Base-by-base conservation (phyloP, 2,888 invertebrate species). In the Aleiodes testaceus region DNA sequence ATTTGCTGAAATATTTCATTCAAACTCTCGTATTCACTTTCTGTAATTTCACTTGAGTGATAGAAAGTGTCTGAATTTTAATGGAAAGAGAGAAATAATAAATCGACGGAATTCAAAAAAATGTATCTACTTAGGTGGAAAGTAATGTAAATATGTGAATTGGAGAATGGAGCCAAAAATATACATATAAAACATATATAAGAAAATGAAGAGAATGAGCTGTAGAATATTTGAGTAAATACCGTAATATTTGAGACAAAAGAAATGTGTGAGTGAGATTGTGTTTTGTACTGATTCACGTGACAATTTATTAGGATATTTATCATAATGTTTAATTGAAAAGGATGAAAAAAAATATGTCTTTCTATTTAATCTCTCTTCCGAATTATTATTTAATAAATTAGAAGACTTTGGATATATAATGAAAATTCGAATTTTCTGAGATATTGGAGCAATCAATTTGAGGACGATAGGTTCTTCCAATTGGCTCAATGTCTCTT, bases 371-470 rank as follows among this genome's bases (percentile, higher is more conserved):
- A 50, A 47, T 30, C 0, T 22, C 14, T 2, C 6, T 72, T 66
- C 53, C 49, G 66, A 12, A 47, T 16, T 47, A 44, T 59, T 74
- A 53, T 20, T 22, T 44, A n/a, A 16, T 67, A 7, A 65, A 52
- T 68, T 61, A 77, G 42, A 76, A 75, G 59, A 78, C 66, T 42
- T 74, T 70, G 2, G 75, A 77, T 12, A 76, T 73, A 53, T 79
- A 66, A 42, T 50, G 55, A 30, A 76, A 65, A 14, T 73, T 72
- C 67, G 66, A 49, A 20, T 69, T 70, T 63, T 66, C 66, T 6
- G 79, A 65, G 68, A 80, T 59, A 7, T 45, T 3, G 4, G 74
- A 78, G 52, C 80, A 80, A 61, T 79, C 66, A 80, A 79, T 55
- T 61, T 74, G 63, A 71, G 30, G 53, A 73, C 75, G 36, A 75